A percentile compares a stretch with the other conserved stretches of the same genome.
Conservation (phyloP, 2,888 invertebrate species). For the Chrysodeixis includens region DNA sequence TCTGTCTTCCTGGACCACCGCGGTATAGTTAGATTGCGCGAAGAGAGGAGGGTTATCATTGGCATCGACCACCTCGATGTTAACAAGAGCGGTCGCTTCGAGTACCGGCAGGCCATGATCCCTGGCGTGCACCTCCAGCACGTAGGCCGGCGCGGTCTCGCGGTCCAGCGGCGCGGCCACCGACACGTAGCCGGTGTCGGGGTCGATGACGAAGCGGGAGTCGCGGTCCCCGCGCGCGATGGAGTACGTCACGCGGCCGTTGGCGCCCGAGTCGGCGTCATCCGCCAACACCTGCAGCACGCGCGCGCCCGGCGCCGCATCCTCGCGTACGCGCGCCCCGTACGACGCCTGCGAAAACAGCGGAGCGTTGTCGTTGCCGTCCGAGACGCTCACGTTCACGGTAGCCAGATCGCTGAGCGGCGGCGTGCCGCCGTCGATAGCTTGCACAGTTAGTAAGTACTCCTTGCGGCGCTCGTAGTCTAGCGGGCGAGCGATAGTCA, state of each 20-base stretch:
- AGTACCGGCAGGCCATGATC: slow-evolving; percentile 94
- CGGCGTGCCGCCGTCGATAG: slow-evolving; percentile 96
- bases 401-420: slow-evolving; percentile 96
- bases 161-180: slow-evolving; percentile 94
- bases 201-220: slow-evolving; percentile 94
- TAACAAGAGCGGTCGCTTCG: slow-evolving; percentile 92
- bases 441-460: slow-evolving; percentile 96
- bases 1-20: slow-evolving; percentile 96
- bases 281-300: slow-evolving; percentile 94
- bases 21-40: slow-evolving; percentile 93
- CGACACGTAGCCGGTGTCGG: slow-evolving; percentile 93
- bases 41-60: slow-evolving; percentile 98
- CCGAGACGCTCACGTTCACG: slow-evolving; percentile 95
- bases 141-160: slow-evolving; percentile 93
- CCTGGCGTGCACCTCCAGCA: slow-evolving; percentile 94
- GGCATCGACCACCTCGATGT: slow-evolving; percentile 95
- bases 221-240: slow-evolving; percentile 92
- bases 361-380: slow-evolving; percentile 97
- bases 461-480: slow-evolving; percentile 96
- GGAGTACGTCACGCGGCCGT: slow-evolving; percentile 94
- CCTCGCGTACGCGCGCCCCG: slow-evolving; percentile 93
- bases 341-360: slow-evolving; percentile 94
- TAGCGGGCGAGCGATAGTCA: slow-evolving; percentile 93
- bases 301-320: slow-evolving; percentile 92
- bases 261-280: slow-evolving; percentile 95